A percentile compares a stretch with the other conserved stretches of the same genome.
phyloP scores from a whole-genome alignment of 30 jellyfish, hydroid and myxozoan species.

The Aurelia sp. region DNA sequence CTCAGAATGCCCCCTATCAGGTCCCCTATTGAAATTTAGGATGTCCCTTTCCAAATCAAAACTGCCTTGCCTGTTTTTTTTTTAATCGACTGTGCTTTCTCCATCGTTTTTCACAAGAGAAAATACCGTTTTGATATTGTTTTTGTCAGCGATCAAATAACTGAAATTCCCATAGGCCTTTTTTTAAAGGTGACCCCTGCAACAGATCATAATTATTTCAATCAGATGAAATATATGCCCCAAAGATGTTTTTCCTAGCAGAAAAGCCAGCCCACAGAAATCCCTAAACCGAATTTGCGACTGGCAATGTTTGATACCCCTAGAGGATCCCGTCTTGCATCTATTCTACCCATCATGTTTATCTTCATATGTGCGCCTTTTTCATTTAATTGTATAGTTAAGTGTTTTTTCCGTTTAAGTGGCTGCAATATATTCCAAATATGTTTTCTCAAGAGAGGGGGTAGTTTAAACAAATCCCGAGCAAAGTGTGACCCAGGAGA shows the following conservation, averaged over 20 bases:
- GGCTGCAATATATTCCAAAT: conserved; percentile 4
- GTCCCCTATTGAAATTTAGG: too few relatives aligned
- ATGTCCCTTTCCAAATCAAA: background rate
- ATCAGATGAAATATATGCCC: too few relatives aligned
- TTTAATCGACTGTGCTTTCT: conserved; percentile 12
- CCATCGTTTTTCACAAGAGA: background rate
- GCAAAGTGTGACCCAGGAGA: background rate
- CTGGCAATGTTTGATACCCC: conserved; percentile 29
- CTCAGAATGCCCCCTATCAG: background rate
- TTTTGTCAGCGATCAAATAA: background rate
- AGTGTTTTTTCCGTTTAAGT: conserved; percentile 12
- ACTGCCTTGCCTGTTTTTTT: conserved; percentile 4
- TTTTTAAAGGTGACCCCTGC: conserved; percentile 3
- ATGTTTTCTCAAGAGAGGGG: background rate
- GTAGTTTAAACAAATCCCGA: conserved; percentile 4
- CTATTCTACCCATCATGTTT: background rate
- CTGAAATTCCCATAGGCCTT: background rate
- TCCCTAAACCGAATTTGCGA: background rate
- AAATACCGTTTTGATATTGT: background rate
- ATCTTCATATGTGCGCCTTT: background rate
- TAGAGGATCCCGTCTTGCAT: conserved; percentile 42
- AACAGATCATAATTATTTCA: background rate
- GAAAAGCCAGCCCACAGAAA: too few relatives aligned
- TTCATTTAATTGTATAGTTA: background rate
- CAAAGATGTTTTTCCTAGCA: too few relatives aligned